Percentiles rank a stretch among this genome's conserved stretches.
These are phyloP conservation scores for Stichodactyla mertensii DNA, from an alignment of 64 coral and sea anemone species.

Conservation along the genomic window DNA sequence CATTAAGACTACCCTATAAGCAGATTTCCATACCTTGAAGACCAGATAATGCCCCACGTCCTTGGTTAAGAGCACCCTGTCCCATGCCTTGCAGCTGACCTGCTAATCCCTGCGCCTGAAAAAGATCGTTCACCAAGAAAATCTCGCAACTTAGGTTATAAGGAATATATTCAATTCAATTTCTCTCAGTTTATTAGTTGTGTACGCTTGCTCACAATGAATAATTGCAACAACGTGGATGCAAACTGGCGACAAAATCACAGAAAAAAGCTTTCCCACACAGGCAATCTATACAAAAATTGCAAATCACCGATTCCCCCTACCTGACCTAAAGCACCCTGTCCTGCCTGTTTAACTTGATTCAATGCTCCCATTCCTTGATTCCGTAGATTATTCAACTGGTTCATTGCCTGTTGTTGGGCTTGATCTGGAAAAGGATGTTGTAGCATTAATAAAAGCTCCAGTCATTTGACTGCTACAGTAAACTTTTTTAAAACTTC, in stretches of 20 bases:
- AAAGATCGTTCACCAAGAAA: not conserved
- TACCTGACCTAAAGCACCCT: constrained; percentile 36
- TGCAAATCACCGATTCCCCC: not conserved
- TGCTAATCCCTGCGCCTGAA: constrained; percentile 46
- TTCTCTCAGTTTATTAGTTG: no score
- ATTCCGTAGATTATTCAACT: constrained; percentile 47
- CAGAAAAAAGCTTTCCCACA: no score
- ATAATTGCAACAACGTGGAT: no score
- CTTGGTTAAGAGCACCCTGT: constrained; percentile 40
- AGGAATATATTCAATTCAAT: no score
- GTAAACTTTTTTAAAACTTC: no score
- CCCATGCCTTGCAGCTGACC: constrained; percentile 47
- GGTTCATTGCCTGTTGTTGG: constrained; percentile 47
- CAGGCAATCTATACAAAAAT: no score
- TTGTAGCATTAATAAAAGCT: not conserved
- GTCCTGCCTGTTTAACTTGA: constrained; percentile 31
- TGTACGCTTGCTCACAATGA: no score
- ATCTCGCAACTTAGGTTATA: not conserved
- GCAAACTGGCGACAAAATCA: no score
- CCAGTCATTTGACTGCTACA: no score
- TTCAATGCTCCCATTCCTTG: constrained; percentile 56
- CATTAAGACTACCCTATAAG: not conserved
- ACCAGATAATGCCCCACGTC: not conserved
- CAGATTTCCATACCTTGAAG: not conserved
- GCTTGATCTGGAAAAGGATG: constrained; percentile 23